Evolutionary conservation across 2,888 invertebrate genomes (phyloP).

Genomic region (Spisula solida): DNA sequence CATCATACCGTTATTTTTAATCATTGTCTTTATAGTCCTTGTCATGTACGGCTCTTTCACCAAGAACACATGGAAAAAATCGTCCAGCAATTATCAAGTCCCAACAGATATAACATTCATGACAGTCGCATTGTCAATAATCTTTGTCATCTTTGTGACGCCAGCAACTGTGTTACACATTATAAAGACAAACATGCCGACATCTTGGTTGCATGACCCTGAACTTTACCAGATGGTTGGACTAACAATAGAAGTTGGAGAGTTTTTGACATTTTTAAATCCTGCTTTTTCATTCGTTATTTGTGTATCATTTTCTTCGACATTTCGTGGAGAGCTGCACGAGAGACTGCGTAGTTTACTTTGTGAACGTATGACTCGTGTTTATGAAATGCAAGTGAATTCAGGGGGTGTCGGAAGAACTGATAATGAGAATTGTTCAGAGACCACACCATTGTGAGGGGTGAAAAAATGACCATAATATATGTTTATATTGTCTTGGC

Average conservation of each 20-base stretch:
- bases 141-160: constrained; percentile 76
- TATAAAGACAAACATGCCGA: constrained; percentile 70
- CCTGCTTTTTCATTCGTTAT: constrained; percentile 74
- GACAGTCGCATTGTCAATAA: constrained; percentile 71
- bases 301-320: constrained; percentile 73
- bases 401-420: constrained; percentile 66
- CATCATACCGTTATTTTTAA: constrained; percentile 80
- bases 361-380: constrained; percentile 67
- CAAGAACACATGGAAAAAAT: constrained; percentile 70
- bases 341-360: constrained; percentile 55
- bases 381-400: constrained; percentile 75
- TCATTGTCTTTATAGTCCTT: constrained; percentile 77
- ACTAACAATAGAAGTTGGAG: constrained; percentile 62
- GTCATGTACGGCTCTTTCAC: constrained; percentile 73
- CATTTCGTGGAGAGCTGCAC: constrained; percentile 69
- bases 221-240: constrained; percentile 64
- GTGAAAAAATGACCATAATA: background rate
- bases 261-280: constrained; percentile 74
- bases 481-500: no score
- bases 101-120: constrained; percentile 73
- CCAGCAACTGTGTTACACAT: constrained; percentile 74
- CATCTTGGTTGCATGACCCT: constrained; percentile 70
- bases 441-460: constrained; percentile 67
- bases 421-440: constrained; percentile 72
- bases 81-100: constrained; percentile 71